Percentiles rank a stretch among this genome's conserved stretches.
These are phyloP conservation scores for Halcyon leucocephala DNA, from an alignment of 2,797 vertebrate species.

Conservation along the genomic window DNA sequence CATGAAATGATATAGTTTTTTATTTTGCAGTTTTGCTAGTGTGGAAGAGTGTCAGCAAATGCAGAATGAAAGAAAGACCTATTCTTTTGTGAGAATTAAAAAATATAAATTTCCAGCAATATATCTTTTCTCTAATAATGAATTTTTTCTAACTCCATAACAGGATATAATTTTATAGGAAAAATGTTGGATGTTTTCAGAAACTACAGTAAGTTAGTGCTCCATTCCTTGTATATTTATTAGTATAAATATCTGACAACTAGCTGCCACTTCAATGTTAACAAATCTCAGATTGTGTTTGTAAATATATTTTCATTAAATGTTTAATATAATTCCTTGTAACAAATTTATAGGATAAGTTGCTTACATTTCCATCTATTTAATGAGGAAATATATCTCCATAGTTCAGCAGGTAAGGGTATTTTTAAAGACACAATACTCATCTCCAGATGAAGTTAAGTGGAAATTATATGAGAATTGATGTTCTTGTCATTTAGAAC, in stretches of 20 bases:
- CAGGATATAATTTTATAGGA: neutral
- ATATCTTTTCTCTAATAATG: neutral
- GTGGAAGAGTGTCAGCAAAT: neutral
- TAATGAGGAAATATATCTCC: neutral
- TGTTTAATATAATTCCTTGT: neutral
- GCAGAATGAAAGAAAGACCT: neutral
- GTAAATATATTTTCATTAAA: neutral
- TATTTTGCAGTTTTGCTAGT: neutral
- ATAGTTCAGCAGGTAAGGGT: neutral
- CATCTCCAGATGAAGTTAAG: neutral
- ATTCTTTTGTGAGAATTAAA: neutral
- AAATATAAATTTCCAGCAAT: neutral
- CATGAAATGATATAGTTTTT: neutral
- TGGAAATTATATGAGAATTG: neutral
- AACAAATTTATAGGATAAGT: neutral
- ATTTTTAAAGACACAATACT: neutral
- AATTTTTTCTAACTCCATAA: neutral
- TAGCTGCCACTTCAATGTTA: neutral
- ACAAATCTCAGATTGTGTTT: neutral
- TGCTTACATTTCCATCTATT: neutral
- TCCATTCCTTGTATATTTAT: neutral
- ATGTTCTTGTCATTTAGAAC: neutral
- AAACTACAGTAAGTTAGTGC: neutral
- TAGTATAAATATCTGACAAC: neutral
- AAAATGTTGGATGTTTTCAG: neutral